These are phyloP conservation scores for Anthrax anthrax DNA, from an alignment of 2,888 invertebrate species.

Conservation along the genomic window DNA sequence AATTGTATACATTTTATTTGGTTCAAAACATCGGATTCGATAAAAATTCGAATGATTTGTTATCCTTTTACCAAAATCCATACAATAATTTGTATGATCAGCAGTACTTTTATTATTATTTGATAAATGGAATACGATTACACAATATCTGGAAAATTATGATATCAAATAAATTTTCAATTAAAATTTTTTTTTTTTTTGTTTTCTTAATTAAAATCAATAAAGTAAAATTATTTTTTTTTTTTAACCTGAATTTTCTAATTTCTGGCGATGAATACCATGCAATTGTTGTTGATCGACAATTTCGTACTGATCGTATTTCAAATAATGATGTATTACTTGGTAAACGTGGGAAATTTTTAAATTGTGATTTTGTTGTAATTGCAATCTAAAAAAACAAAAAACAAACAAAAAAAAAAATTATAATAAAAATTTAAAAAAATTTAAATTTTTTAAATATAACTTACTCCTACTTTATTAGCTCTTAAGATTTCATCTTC, in stretches of 20 bases:
- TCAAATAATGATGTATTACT: slow-evolving; percentile 37
- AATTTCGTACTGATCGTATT: slow-evolving; percentile 35
- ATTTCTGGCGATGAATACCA: slow-evolving; percentile 42
- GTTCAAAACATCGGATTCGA: slow-evolving; percentile 26
- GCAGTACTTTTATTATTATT: slow-evolving; percentile 28
- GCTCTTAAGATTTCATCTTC: slow-evolving; percentile 37
- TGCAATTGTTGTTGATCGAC: slow-evolving; percentile 40
- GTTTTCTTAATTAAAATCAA: too few species aligned
- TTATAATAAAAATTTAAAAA: too few species aligned
- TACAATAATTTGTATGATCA: slow-evolving; percentile 32
- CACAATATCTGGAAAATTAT: slow-evolving; percentile 23
- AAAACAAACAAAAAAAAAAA: too few species aligned
- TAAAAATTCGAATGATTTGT: slow-evolving; percentile 27
- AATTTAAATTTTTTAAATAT: neutral
- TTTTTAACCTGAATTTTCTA: slow-evolving; percentile 27
- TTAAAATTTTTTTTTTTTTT: too few species aligned
- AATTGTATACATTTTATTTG: slow-evolving; percentile 25
- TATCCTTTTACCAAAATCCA: slow-evolving; percentile 29
- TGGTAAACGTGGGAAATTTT: slow-evolving; percentile 40
- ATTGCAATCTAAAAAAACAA: slow-evolving; percentile 33
- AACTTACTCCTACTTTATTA: slow-evolving; percentile 38
- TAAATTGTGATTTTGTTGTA: slow-evolving; percentile 35
- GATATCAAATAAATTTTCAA: neutral
- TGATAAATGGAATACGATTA: slow-evolving; percentile 30
- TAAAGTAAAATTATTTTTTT: neutral